Evolutionary conservation across 2,113 vertebrate species (phyloP).

Genomic region (Labeo catla): DNA sequence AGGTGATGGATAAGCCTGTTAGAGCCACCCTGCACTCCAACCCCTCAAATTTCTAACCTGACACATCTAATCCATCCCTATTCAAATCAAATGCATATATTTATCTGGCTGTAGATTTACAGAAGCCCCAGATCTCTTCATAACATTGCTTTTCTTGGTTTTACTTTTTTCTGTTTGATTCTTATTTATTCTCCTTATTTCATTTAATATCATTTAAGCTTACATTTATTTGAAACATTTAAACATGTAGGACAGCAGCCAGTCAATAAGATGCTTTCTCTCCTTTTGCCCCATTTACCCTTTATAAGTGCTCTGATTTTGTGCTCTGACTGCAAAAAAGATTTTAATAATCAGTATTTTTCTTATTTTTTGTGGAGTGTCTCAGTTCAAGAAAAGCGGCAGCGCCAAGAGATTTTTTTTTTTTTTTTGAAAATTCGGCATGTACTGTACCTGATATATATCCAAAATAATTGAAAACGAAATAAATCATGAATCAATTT

Average conservation of each 20-base stretch:
- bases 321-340: neutral
- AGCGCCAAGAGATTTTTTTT: too few species aligned
- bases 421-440: too few species aligned
- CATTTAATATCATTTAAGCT: slow-evolving; percentile 27
- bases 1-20: slow-evolving; percentile 77
- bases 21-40: slow-evolving; percentile 40
- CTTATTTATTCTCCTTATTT: slow-evolving; percentile 20
- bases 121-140: neutral
- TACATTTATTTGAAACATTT: neutral
- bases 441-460: too few species aligned
- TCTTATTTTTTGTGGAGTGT: neutral
- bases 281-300: neutral
- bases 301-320: neutral
- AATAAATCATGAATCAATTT: too few species aligned
- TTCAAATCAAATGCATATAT: slow-evolving; percentile 24
- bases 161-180: slow-evolving; percentile 8
- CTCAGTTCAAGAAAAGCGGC: too few species aligned
- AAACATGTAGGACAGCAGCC: slow-evolving; percentile 16
- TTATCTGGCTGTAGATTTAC: slow-evolving; percentile 42
- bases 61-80: slow-evolving; percentile 49
- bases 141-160: neutral
- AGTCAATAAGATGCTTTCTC: neutral
- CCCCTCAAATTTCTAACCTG: slow-evolving; percentile 45
- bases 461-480: too few species aligned
- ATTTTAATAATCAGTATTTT: slow-evolving; percentile 15